Evolutionary conservation across 2,888 invertebrate species (phyloP), one percentile per base, ranked within the genome.

Genomic region (Campoplex nolae): DNA sequence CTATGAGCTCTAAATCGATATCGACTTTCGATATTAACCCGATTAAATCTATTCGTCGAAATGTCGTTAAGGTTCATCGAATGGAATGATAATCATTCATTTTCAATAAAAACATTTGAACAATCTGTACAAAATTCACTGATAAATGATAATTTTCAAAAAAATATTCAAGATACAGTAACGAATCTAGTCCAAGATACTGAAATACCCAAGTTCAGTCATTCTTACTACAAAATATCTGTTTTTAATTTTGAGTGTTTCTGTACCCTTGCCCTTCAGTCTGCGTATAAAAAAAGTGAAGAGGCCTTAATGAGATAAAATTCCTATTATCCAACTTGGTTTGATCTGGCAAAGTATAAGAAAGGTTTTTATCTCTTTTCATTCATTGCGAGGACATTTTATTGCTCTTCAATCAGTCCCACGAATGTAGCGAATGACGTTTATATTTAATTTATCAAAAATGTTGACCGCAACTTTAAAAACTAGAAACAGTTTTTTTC

Each of bases 271-370:
- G 28, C 70, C 28, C 23, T 70, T 48, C 16, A 9, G 13, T 71
- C 48, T 16, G 32, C 13, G 48, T 18, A 32, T 32, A 28, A 28
- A 48, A 48, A 48, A 71, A 56, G 32, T 16, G 51, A 18, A 76
- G 32, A 48, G 9, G n/a, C 70, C 48, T 76, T 76, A 83, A 83
- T 58, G 77, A 73, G n/a, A 65, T 51, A 62, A 83, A 77, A 65
- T 62, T 83, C 48, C 77, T 71, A 77, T 65, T 71, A 62, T 62
- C 38, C 48, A 42, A 65, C 58, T 83, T 77, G 18, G 54, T 70
- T 56, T 54, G 23, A 45, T 76, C 8, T 51, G 58, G 38, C 2
- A 42, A 56, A 74, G 32, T 28, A 28, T 45, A 13, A 48, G 45
- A 70, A 45, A 42, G n/a, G 16, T 28, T 58, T 58, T 58, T 11